Base-by-base conservation (phyloP, 1,140 invertebrate genomes). In the Mamestra configurata region DNA sequence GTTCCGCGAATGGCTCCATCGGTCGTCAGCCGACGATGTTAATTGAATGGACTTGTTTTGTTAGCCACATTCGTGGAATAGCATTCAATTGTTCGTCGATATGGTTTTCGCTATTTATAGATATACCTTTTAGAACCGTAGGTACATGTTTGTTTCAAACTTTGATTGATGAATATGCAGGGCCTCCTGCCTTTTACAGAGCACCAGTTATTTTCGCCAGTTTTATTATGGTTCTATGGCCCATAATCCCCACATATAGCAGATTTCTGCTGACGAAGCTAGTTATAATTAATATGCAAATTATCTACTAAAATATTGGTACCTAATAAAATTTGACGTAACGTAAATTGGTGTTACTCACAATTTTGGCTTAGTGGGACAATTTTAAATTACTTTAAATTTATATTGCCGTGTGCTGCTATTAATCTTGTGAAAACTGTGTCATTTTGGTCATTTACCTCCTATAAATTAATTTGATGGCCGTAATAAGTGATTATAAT, bases 11-110 rank as follows among this genome's bases (percentile, higher is more conserved):
- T 90, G 87, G 85, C 84, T 88, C 83, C 82, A 90, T 89, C 83
- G 87, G 83, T 86, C 79, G 86, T 81, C 66, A 27, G 66, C 81
- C 57, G 80, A 81, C 79, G 82, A 85, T 85, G 85, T 89, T 91
- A 91, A 92, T 91, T 91, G 88, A 88, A 90, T 90, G 84, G 88
- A 83, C 85, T 88, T 88, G 89, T 91, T 89, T 84, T 86, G 84
- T 86, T 83, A 83, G 77, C 86, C 85, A 81, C 82, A 88, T 88
- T 87, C 79, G 83, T 87, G 82, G 78, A 85, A 89, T 86, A 83
- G 83, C 77, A 49, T 71, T 75, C 71, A 35, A 68, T 68, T 64
- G 57, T 46, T 40, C 31, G 73, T 55, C 22, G 22, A 46, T 61
- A 75, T 61, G n/a, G 73, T 76, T 61, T 76, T 64, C 15, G 71